These are phyloP conservation scores for Plebejus anna DNA, from an alignment of 2,888 invertebrate species.

Conservation along the genomic window DNA sequence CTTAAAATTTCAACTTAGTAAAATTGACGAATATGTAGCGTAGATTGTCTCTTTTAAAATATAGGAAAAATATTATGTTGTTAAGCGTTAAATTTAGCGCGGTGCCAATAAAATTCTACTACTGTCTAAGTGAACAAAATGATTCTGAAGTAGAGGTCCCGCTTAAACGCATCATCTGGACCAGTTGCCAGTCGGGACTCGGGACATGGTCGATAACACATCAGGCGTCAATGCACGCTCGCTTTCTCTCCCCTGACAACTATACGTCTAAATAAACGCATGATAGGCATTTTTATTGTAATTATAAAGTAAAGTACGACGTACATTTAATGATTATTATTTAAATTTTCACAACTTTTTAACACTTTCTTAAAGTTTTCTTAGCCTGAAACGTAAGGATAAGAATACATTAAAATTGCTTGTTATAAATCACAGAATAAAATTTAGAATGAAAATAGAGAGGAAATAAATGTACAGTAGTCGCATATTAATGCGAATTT, in stretches of 20 bases:
- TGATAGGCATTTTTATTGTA: conserved; percentile 34
- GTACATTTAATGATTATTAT: not conserved
- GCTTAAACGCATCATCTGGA: not conserved
- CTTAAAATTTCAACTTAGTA: no score
- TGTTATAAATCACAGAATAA: not conserved
- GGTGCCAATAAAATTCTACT: not conserved
- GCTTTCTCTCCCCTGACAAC: conserved; percentile 38
- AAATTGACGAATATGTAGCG: no score
- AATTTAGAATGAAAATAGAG: not conserved
- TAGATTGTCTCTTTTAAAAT: no score
- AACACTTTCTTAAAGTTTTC: no score
- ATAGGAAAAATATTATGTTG: no score
- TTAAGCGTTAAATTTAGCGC: no score
- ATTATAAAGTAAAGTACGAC: conserved; percentile 11
- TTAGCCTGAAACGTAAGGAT: no score
- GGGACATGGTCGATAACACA: conserved; percentile 59
- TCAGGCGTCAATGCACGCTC: conserved; percentile 51
- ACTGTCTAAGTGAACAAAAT: not conserved
- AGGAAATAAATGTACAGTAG: no score
- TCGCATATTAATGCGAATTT: no score
- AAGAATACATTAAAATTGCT: not conserved
- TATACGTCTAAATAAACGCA: conserved; percentile 31
- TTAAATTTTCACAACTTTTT: no score
- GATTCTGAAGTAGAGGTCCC: not conserved
- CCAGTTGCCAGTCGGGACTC: not conserved